phyloP scores from a whole-genome alignment of 2,888 invertebrate genomes.

The Lepidochrysops patricia region DNA sequence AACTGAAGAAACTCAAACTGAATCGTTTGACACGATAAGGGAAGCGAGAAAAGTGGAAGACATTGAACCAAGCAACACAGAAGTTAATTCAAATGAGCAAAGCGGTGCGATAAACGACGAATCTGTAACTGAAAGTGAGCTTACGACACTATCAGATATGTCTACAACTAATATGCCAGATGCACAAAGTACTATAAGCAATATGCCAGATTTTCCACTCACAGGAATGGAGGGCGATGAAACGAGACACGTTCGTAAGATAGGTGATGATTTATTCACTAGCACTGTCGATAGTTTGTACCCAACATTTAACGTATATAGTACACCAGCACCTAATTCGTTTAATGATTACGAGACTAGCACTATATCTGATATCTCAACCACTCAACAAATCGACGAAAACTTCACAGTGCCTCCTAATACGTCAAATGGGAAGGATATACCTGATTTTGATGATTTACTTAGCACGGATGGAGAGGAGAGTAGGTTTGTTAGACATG shows the following conservation, averaged over 20 bases:
- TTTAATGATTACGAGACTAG: background rate
- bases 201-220: background rate
- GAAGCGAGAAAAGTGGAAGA: background rate
- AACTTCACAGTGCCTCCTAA: background rate
- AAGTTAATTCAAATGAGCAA: background rate
- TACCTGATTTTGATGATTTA: constrained; percentile 11
- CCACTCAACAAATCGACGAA: background rate
- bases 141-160: background rate
- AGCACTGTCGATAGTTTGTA: background rate
- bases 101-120: background rate
- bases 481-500: background rate
- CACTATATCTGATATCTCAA: background rate
- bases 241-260: constrained; percentile 12
- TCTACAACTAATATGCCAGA: background rate
- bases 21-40: constrained; percentile 7
- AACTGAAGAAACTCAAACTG: background rate
- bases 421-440: constrained; percentile 7
- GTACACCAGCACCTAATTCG: background rate
- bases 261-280: background rate
- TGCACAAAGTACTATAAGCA: background rate
- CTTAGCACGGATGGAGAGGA: constrained; percentile 13
- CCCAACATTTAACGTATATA: background rate
- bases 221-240: constrained; percentile 7
- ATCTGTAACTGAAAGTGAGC: background rate
- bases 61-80: background rate